Evolutionary conservation across 1,140 invertebrate genomes (phyloP).

Genomic region (Trichogramma pretiosum): DNA sequence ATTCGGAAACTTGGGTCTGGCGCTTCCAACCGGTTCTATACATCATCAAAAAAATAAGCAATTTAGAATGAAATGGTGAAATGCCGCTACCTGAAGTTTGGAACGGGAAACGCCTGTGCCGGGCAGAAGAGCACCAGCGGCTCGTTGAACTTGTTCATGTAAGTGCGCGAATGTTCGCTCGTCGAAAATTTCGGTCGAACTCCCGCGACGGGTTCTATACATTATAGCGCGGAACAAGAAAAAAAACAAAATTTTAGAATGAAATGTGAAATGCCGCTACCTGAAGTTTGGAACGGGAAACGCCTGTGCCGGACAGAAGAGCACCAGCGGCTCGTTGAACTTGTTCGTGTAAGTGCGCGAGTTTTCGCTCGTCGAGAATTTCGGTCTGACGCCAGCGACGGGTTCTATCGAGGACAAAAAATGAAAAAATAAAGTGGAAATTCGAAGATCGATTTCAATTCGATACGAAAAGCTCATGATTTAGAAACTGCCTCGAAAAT

Average conservation of each 20-base stretch:
- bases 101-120: slow-evolving; percentile 57
- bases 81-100: slow-evolving; percentile 47
- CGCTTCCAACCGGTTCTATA: slow-evolving; percentile 41
- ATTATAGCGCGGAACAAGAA: too few species aligned
- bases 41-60: neutral
- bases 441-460: too few species aligned
- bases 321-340: slow-evolving; percentile 49
- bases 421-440: slow-evolving; percentile 17
- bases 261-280: slow-evolving; percentile 29
- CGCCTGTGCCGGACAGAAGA: slow-evolving; percentile 57
- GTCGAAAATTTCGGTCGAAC: slow-evolving; percentile 66
- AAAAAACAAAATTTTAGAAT: neutral
- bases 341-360: slow-evolving; percentile 47
- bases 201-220: slow-evolving; percentile 68
- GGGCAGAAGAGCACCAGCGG: slow-evolving; percentile 56
- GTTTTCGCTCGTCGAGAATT: slow-evolving; percentile 60
- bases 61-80: neutral
- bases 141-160: slow-evolving; percentile 43
- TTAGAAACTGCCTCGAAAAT: slow-evolving; percentile 13
- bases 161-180: slow-evolving; percentile 53
- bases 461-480: too few species aligned
- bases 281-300: slow-evolving; percentile 55
- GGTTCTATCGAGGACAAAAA: slow-evolving; percentile 52
- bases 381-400: slow-evolving; percentile 63
- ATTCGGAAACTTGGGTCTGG: slow-evolving; percentile 42